Percentiles rank a stretch among this genome's conserved stretches.
Evolutionary conservation across 1,140 invertebrate species (phyloP).

Genomic region (Lucilia cuprina): DNA sequence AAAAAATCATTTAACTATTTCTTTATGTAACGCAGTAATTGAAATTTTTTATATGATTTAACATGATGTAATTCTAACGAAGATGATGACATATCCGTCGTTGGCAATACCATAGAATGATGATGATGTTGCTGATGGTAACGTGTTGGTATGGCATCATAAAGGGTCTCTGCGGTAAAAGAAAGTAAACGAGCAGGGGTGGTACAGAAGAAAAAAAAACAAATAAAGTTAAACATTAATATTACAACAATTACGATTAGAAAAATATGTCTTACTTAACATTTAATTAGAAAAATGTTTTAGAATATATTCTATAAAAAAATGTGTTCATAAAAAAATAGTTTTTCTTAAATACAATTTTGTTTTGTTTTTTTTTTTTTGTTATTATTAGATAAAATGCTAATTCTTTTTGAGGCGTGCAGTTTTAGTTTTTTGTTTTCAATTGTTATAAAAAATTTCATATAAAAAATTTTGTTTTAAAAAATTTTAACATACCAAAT

Average conservation of each 20-base stretch:
- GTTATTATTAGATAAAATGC: background rate
- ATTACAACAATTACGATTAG: no score
- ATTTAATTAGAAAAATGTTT: no score
- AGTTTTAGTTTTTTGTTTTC: background rate
- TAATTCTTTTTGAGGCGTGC: background rate
- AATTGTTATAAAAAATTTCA: background rate
- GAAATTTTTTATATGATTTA: slow-evolving; percentile 22
- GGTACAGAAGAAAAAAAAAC: background rate
- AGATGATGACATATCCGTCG: slow-evolving; percentile 30
- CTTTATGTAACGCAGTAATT: slow-evolving; percentile 28
- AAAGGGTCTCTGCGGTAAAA: slow-evolving; percentile 26
- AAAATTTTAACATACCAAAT: slow-evolving; percentile 15
- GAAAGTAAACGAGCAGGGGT: background rate
- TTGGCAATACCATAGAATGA: slow-evolving; percentile 13
- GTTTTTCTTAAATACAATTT: no score
- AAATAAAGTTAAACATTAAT: no score
- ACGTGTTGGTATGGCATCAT: slow-evolving; percentile 32
- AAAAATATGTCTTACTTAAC: no score
- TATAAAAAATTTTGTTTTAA: background rate
- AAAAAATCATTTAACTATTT: slow-evolving; percentile 16
- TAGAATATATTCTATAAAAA: no score
- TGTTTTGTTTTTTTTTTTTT: no score
- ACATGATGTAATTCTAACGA: slow-evolving; percentile 27
- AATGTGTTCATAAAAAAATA: no score
- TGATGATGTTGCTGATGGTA: slow-evolving; percentile 24